Conservation (phyloP, 2,797 vertebrate genomes). For the Phylloscopus collybita region DNA sequence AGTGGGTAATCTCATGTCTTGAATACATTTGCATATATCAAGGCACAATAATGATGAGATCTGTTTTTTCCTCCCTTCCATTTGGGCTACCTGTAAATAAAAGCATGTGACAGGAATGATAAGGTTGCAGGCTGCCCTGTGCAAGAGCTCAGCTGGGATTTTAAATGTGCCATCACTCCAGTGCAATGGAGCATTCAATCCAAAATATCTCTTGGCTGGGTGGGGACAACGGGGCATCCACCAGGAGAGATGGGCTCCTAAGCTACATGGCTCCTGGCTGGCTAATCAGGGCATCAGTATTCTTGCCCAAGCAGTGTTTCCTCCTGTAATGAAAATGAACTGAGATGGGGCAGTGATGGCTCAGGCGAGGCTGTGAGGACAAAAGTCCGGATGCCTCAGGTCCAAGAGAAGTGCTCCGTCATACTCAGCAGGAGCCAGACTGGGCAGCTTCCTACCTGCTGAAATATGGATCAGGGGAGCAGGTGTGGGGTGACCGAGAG, state of each 20-base stretch:
- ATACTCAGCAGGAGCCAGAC: not conserved
- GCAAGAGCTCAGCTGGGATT: not conserved
- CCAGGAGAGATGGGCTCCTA: not conserved
- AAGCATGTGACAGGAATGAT: conserved; percentile 57
- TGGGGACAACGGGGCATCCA: not conserved
- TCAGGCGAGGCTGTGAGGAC: not conserved
- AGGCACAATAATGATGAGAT: conserved; percentile 63
- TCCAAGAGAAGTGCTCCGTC: not conserved
- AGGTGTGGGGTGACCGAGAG: not conserved
- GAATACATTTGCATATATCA: conserved; percentile 70
- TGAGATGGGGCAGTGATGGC: not conserved
- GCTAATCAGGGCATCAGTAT: not conserved
- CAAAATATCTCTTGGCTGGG: not conserved
- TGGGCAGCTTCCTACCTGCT: not conserved
- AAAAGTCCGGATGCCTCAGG: accelerated
- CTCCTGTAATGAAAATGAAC: conserved; percentile 1
- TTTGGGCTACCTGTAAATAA: conserved; percentile 72
- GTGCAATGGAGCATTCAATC: not conserved
- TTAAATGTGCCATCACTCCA: not conserved
- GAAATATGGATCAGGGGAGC: not conserved
- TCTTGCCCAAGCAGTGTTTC: not conserved
- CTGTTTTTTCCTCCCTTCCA: conserved; percentile 54
- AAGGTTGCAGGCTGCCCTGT: conserved; percentile 17
- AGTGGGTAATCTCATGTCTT: conserved; percentile 51
- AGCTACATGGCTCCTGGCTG: not conserved